These are phyloP conservation scores for Pseudococcus longispinus DNA, from an alignment of 2,888 invertebrate genomes.

Conservation along the genomic window DNA sequence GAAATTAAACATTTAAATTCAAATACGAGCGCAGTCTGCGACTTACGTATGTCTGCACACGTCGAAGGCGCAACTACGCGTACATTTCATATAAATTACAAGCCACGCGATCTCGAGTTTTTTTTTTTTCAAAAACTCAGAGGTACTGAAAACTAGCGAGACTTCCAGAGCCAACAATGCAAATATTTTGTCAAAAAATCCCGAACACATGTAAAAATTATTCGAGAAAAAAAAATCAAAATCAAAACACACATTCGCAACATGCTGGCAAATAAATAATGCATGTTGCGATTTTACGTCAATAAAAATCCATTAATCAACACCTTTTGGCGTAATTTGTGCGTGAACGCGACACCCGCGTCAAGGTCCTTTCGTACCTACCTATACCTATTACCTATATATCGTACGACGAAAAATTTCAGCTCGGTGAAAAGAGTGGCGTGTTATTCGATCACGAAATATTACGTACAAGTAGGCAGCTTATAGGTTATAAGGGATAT, in stretches of 20 bases:
- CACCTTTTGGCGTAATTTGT: background rate
- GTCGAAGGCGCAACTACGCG: background rate
- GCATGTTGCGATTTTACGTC: background rate
- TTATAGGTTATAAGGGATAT: background rate
- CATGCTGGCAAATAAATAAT: background rate
- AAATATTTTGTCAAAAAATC: background rate
- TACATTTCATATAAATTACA: background rate
- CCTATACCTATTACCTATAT: too few relatives aligned
- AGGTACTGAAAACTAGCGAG: background rate
- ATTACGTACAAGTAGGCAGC: background rate
- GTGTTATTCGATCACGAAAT: background rate
- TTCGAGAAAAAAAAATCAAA: background rate
- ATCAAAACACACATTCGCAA: background rate
- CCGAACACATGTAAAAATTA: background rate
- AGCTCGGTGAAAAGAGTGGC: background rate
- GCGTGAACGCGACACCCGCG: background rate
- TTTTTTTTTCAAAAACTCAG: background rate
- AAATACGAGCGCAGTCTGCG: too few relatives aligned
- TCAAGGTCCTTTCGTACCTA: background rate
- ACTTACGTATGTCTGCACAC: background rate
- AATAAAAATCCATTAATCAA: conserved; percentile 11
- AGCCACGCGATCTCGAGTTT: background rate
- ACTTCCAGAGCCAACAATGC: background rate
- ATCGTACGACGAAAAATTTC: background rate
- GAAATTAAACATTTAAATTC: too few relatives aligned